These are phyloP conservation scores for Drosophila kanapiae DNA, from an alignment of 1,140 invertebrate genomes.

Conservation along the genomic window DNA sequence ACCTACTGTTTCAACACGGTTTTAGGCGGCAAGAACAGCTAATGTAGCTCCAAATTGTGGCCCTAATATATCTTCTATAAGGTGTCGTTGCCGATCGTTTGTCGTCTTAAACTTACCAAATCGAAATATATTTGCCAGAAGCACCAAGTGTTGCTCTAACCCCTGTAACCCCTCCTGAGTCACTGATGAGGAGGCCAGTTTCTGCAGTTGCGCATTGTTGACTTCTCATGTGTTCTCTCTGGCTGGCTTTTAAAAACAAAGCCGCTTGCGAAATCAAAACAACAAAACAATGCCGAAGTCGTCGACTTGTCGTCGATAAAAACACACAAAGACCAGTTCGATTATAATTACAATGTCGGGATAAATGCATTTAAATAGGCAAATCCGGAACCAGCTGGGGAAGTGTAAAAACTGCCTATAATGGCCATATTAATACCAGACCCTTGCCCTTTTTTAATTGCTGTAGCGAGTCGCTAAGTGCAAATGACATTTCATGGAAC, in stretches of 20 bases:
- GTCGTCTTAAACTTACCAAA: neutral
- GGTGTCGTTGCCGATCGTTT: neutral
- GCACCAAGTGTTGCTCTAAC: neutral
- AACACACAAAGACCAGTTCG: conserved; percentile 17
- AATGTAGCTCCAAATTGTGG: neutral
- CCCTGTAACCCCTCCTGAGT: neutral
- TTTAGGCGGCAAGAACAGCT: conserved; percentile 8
- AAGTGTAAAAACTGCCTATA: conserved; percentile 1
- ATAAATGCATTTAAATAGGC: conserved; percentile 18
- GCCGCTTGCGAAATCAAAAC: conserved; percentile 53
- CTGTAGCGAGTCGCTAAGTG: conserved; percentile 28
- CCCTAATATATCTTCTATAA: conserved; percentile 6
- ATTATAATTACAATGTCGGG: neutral
- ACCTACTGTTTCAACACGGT: conserved; percentile 41
- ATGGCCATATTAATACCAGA: neutral
- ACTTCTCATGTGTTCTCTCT: conserved; percentile 11
- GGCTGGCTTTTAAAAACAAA: conserved; percentile 12
- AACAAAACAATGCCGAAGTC: conserved; percentile 46
- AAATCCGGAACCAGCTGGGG: neutral
- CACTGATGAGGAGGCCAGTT: conserved; percentile 12
- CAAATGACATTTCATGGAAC: conserved; percentile 44
- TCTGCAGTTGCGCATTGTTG: conserved; percentile 43
- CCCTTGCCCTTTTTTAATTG: conserved; percentile 39
- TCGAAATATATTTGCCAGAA: neutral
- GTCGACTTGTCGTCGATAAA: conserved; percentile 17